Evolutionary conservation across 2,888 invertebrate species (phyloP).

Genomic region (Clivina fossor): DNA sequence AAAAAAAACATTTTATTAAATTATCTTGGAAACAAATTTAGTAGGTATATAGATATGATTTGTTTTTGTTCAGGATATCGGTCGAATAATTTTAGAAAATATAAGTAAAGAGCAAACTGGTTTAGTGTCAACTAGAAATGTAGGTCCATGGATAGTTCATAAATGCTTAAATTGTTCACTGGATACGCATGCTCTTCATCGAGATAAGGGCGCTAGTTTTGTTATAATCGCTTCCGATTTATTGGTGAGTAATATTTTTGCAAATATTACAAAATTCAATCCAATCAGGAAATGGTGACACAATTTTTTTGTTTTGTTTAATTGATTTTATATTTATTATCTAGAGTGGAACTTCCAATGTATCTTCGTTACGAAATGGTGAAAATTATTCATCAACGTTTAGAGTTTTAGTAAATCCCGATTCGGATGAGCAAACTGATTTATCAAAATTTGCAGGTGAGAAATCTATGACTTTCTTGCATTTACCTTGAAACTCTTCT

Average conservation of each 20-base stretch:
- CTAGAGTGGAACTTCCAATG: slow-evolving; percentile 30
- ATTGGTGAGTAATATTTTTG: slow-evolving; percentile 56
- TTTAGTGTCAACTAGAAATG: slow-evolving; percentile 57
- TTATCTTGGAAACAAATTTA: too few relatives aligned
- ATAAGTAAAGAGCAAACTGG: slow-evolving; percentile 61
- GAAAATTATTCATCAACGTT: slow-evolving; percentile 72
- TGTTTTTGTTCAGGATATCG: slow-evolving; percentile 55
- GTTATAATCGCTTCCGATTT: slow-evolving; percentile 60
- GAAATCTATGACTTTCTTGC: not conserved
- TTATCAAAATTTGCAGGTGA: slow-evolving; percentile 29
- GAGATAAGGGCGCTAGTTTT: slow-evolving; percentile 57
- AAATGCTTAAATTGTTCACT: slow-evolving; percentile 66
- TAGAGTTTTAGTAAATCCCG: slow-evolving; percentile 65
- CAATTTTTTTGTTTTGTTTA: slow-evolving; percentile 4
- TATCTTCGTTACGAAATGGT: slow-evolving; percentile 59
- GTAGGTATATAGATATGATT: too few relatives aligned
- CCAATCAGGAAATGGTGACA: slow-evolving; percentile 24
- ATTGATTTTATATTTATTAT: slow-evolving; percentile 21
- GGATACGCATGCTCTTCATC: slow-evolving; percentile 64
- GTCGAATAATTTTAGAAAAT: slow-evolving; percentile 56
- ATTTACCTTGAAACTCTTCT: not conserved
- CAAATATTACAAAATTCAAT: not conserved
- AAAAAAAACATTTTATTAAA: too few relatives aligned
- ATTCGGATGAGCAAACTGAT: slow-evolving; percentile 52
- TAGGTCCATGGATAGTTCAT: slow-evolving; percentile 65